Evolutionary conservation across 2,797 vertebrate genomes (phyloP).

Genomic region (Rhinella marina): DNA sequence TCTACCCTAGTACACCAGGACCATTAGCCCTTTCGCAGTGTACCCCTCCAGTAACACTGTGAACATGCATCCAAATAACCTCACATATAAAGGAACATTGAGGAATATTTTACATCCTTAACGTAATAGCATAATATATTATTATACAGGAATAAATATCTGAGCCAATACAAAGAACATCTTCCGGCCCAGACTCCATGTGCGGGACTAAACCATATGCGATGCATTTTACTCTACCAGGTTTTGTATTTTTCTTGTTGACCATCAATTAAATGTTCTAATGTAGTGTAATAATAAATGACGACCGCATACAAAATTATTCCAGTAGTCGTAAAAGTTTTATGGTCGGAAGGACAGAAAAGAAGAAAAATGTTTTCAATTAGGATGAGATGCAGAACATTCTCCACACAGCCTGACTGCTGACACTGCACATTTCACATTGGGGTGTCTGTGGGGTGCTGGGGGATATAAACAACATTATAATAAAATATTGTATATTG

Average conservation of each 20-base stretch:
- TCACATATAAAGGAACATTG: neutral
- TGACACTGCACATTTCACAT: neutral
- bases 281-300: constrained; percentile 8
- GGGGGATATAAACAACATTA: neutral
- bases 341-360: neutral
- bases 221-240: neutral
- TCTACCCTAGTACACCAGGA: neutral
- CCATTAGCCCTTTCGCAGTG: neutral
- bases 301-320: neutral
- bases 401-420: neutral
- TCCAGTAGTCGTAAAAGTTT: neutral
- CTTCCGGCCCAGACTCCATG: neutral
- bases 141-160: constrained; percentile 12
- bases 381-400: neutral
- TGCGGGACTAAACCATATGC: neutral
- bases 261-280: constrained; percentile 22
- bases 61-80: neutral
- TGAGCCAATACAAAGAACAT: constrained; percentile 34
- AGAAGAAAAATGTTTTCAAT: neutral
- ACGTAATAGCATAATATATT: neutral
- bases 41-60: neutral
- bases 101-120: neutral
- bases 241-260: constrained; percentile 1
- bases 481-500: neutral
- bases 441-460: neutral